Conservation (phyloP, 2,797 vertebrate species). For the Pteronotus mesoamericanus region DNA sequence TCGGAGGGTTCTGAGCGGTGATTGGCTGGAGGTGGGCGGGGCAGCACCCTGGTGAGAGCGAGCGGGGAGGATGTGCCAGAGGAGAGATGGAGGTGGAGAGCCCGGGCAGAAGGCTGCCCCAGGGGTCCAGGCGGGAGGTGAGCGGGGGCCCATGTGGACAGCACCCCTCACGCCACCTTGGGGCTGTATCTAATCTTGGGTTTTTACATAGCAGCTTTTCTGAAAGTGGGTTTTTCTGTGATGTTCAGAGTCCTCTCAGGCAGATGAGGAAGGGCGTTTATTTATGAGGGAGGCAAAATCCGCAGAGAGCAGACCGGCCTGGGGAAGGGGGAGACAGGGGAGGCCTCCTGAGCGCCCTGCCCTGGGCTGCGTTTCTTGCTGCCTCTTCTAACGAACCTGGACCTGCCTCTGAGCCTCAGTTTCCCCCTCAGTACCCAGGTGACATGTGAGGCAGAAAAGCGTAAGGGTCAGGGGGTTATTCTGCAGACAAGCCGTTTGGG, state of each 20-base stretch:
- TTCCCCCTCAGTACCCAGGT: background rate
- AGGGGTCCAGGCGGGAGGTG: background rate
- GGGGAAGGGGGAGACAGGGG: background rate
- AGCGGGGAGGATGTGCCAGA: rapidly evolving
- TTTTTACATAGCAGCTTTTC: background rate
- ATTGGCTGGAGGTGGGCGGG: background rate
- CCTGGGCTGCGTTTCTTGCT: background rate
- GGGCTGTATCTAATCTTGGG: background rate
- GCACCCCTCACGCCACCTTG: background rate
- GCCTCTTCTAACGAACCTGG: too few relatives aligned
- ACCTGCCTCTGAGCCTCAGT: background rate
- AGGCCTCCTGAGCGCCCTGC: background rate
- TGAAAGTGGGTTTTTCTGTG: background rate
- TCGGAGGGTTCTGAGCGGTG: background rate
- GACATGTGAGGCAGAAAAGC: background rate
- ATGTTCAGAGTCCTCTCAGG: background rate
- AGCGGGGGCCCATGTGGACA: too few relatives aligned
- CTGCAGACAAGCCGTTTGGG: background rate
- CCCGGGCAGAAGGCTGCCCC: background rate
- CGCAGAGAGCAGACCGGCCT: too few relatives aligned
- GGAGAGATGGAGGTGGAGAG: background rate
- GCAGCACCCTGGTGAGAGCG: background rate
- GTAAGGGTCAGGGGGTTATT: background rate
- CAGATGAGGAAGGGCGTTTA: background rate
- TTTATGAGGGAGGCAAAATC: background rate